Conservation (phyloP, 1,140 invertebrate genomes). For the Agrypnia vestita region DNA sequence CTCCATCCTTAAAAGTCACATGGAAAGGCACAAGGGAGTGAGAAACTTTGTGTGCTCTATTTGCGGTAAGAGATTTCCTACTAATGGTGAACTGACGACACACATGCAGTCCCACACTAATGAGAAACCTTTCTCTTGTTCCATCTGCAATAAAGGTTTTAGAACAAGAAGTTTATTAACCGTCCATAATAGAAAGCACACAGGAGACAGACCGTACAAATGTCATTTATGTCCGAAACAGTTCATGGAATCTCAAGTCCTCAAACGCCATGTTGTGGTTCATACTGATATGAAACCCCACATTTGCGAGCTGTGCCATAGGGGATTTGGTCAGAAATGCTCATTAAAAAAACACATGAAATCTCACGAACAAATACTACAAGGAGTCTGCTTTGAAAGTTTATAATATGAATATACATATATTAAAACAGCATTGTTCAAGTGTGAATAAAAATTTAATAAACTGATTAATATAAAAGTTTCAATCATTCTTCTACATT, state of each 20-base stretch:
- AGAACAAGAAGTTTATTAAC: slow-evolving; percentile 80
- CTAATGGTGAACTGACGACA: slow-evolving; percentile 39
- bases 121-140: slow-evolving; percentile 32
- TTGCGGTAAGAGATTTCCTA: slow-evolving; percentile 52
- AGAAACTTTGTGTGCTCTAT: slow-evolving; percentile 50
- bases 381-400: slow-evolving; percentile 50
- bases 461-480: too few relatives aligned
- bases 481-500: too few relatives aligned
- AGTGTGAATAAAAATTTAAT: too few relatives aligned
- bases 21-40: slow-evolving; percentile 44
- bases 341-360: slow-evolving; percentile 60
- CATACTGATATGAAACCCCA: slow-evolving; percentile 73
- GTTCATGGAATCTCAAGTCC: slow-evolving; percentile 72
- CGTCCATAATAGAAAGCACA: slow-evolving; percentile 69
- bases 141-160: slow-evolving; percentile 31
- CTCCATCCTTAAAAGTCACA: slow-evolving; percentile 41
- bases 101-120: slow-evolving; percentile 47
- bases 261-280: slow-evolving; percentile 75
- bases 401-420: slow-evolving; percentile 1
- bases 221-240: slow-evolving; percentile 75
- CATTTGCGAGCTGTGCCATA: slow-evolving; percentile 74
- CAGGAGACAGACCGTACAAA: slow-evolving; percentile 74
- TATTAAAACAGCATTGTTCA: too few relatives aligned
- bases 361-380: slow-evolving; percentile 43
- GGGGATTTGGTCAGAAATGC: slow-evolving; percentile 60